A percentile compares a stretch with the other conserved stretches of the same genome.
Evolutionary conservation across 2,113 vertebrate species (phyloP).

Genomic region (Pantherophis guttatus): DNA sequence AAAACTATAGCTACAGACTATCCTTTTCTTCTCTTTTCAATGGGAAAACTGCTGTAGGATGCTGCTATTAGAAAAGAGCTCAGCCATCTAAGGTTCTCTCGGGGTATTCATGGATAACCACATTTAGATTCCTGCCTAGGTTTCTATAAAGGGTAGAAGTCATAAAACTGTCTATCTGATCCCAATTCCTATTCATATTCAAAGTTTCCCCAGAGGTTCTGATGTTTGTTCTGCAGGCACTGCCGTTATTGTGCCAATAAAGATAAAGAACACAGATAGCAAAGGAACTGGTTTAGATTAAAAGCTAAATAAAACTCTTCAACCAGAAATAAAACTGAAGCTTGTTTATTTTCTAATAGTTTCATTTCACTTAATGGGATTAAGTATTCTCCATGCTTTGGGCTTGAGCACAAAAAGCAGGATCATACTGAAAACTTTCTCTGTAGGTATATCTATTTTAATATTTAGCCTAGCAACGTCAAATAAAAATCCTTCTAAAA

Average conservation of each 20-base stretch:
- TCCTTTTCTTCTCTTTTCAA: conserved; percentile 26
- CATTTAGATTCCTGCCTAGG: conserved; percentile 21
- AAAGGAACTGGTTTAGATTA: not conserved
- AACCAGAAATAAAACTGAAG: not conserved
- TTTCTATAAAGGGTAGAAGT: not conserved
- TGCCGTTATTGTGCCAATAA: not conserved
- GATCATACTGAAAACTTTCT: conserved; percentile 1
- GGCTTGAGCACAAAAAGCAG: conserved; percentile 15
- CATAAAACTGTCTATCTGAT: conserved; percentile 10
- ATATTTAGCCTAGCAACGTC: not conserved
- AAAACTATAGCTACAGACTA: conserved; percentile 5
- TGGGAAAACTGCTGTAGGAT: not conserved
- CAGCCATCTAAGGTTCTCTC: conserved; percentile 14
- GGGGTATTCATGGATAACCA: not conserved
- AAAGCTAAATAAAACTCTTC: not conserved
- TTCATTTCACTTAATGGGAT: not conserved
- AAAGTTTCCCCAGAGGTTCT: not conserved
- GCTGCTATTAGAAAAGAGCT: not conserved
- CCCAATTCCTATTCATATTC: not conserved
- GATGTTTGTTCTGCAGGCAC: not conserved
- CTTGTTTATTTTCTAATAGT: not conserved
- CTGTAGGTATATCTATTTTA: not conserved
- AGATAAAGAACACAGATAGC: not conserved
- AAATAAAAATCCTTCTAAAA: not conserved
- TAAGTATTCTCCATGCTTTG: not conserved